Evolutionary conservation across 2,797 vertebrate species (phyloP), one percentile per base, ranked within the genome.

Genomic region (Sebastes oblongus): DNA sequence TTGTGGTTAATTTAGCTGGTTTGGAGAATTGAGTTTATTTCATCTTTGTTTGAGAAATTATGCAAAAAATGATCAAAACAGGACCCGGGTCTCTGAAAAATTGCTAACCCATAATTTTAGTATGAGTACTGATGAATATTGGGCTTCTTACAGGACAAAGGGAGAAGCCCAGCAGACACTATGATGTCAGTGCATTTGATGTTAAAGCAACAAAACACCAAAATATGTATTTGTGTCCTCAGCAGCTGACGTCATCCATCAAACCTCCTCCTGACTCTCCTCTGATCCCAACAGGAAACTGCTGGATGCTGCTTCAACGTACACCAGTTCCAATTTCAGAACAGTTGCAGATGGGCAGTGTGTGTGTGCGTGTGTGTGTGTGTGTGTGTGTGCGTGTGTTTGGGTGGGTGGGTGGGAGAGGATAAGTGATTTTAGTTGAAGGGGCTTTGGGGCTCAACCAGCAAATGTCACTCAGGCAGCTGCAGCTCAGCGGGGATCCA

Each of bases 391-490:
- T 80, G 20, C 71, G 64, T 72, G 30, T 76, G 61, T 55, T 3
- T 58, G 58, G 24, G 16, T 27, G 61, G 25, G 32, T 39, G 71
- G 25, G 32, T 39, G 71, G 50, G 71, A 58, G 68, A 71, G 85
- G 89, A 85, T 87, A 89, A 89, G 84, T 88, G 86, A 88, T 91
- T 93, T 90, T 86, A 80, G 84, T 84, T 82, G 83, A 75, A 78
- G 79, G 79, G 80, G 89, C 87, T 94, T 91, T 91, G 75, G 68
- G 88, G 87, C 88, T 91, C 87, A 91, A 86, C 77, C 82, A 88
- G 80, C 91, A 93, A 90, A 91, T 93, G 92, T 91, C 91, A 91
- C 18, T 87, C 88, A 86, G 81, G 85, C 94, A 95, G 93, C 93
- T 94, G 93, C 88, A 83, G 78, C 91, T 84, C 93, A 91, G 91